Evolutionary conservation across 2,797 vertebrate species (phyloP).

Genomic region (Staurois parvus): DNA sequence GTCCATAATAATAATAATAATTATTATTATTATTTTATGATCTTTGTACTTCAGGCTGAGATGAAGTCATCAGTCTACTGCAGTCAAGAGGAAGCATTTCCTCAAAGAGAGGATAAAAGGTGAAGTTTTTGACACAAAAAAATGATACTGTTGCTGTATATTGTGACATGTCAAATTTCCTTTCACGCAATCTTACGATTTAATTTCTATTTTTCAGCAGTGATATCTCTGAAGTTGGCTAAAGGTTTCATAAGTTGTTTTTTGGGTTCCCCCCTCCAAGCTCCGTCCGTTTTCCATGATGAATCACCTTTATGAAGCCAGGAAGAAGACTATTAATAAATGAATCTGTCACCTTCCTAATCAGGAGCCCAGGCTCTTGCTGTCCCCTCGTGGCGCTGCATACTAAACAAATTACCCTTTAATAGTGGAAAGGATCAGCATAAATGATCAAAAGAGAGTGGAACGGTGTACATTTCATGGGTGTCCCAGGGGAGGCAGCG

Average conservation of each 20-base stretch:
- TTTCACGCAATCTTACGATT: no score
- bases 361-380: constrained; percentile 4
- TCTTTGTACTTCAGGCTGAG: no score
- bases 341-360: constrained; percentile 34
- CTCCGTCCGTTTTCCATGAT: not conserved
- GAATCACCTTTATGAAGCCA: constrained; percentile 11
- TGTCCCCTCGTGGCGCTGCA: constrained; percentile 21
- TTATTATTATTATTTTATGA: no score
- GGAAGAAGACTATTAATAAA: constrained; percentile 36
- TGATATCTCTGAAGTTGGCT: not conserved
- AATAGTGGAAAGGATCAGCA: constrained; percentile 39
- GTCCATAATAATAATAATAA: no score
- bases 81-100: no score
- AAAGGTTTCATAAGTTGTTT: not conserved
- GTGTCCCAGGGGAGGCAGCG: not conserved
- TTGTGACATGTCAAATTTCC: no score
- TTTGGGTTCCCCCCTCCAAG: not conserved
- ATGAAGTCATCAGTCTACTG: no score
- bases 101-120: no score
- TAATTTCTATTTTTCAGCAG: no score
- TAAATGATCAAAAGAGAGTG: constrained; percentile 51
- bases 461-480: constrained; percentile 13
- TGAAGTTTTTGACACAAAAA: no score
- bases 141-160: no score
- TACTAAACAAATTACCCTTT: constrained; percentile 56